Conservation (phyloP, 1,140 invertebrate species). For the Dreissena rostriformis region DNA sequence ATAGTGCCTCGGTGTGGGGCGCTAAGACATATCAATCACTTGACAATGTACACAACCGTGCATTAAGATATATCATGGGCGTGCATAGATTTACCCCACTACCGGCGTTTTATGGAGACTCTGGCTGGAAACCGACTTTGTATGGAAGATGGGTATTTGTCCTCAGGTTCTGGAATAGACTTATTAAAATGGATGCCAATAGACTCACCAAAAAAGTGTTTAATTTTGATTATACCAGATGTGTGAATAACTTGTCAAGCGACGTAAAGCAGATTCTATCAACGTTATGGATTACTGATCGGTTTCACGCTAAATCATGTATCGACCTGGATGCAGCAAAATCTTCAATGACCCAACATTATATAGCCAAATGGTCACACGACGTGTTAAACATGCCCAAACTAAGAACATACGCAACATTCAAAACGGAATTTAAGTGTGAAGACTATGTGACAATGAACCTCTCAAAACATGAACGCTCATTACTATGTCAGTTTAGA, state of each 20-base stretch:
- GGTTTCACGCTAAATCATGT: neutral
- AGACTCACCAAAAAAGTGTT: slow-evolving; percentile 25
- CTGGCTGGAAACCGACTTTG: slow-evolving; percentile 17
- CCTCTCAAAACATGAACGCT: slow-evolving; percentile 29
- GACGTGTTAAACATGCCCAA: neutral
- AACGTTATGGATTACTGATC: neutral
- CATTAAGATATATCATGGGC: slow-evolving; percentile 2
- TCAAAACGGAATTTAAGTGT: slow-evolving; percentile 1
- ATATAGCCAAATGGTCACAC: neutral
- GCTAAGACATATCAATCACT: neutral
- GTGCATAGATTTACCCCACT: slow-evolving; percentile 23
- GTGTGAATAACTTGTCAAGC: slow-evolving; percentile 25
- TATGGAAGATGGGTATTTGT: slow-evolving; percentile 17
- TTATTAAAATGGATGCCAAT: neutral
- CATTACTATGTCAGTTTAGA: slow-evolving; percentile 25
- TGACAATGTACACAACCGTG: slow-evolving; percentile 2
- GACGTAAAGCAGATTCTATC: slow-evolving; percentile 11
- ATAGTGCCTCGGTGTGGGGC: neutral
- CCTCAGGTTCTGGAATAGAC: slow-evolving; percentile 25
- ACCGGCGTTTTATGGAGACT: slow-evolving; percentile 1
- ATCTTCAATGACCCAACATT: neutral
- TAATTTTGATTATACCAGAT: slow-evolving; percentile 3
- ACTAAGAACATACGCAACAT: slow-evolving; percentile 25
- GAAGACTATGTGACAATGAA: slow-evolving; percentile 26
- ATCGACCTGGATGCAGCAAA: neutral